Base-by-base conservation (phyloP, 2,888 invertebrate genomes). In the Octodonta nipae region DNA sequence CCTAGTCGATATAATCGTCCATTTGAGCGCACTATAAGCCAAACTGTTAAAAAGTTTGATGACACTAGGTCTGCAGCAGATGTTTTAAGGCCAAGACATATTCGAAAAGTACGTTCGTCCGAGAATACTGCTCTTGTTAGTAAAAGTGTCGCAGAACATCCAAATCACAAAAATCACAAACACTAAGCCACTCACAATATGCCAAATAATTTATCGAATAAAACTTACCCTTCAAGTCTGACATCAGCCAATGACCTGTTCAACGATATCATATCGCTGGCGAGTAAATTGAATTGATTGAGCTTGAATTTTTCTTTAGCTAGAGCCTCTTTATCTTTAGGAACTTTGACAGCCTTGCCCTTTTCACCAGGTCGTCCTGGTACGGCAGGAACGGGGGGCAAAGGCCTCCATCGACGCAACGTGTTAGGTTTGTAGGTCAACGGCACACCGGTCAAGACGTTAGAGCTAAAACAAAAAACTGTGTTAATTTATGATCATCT, bases 201-300 rank as follows among this genome's bases (percentile, higher is more conserved):
- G n/a, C n/a, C n/a, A n/a, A n/a, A n/a, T n/a, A n/a, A n/a, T n/a
- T n/a, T n/a, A 15, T 26, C 13, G 28, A 31, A 17, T 24, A 34
- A 15, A 4, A 42, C 47, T 45, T 65, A 92, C 85, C 86, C 86
- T 43, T 83, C 82, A 57, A 92, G 75, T 54, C 96, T 68, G 43
- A 95, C 89, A 65, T 98, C 98, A 14, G 86, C 79, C 34, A 98
- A 71, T 5, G 91, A 89, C 51, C 98, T 72, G 67, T 98, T 98
- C 41, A 96, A 64, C 40, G 93, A 89, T 54, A 98, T 93, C 78
- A 88, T 83, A 62, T 98, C 95, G 61, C 92, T 93, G 45, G 96
- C 98, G 61, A 95, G 67, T 47, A 98, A 69, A 66, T 98, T 98
- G 67, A 98, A 98, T 68, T 98, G 96, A 67, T 98, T 98, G 55